Percentiles rank a stretch among this genome's conserved stretches.
Evolutionary conservation across 2,888 invertebrate species (phyloP).

Genomic region (Drosophila flavopinicola): DNA sequence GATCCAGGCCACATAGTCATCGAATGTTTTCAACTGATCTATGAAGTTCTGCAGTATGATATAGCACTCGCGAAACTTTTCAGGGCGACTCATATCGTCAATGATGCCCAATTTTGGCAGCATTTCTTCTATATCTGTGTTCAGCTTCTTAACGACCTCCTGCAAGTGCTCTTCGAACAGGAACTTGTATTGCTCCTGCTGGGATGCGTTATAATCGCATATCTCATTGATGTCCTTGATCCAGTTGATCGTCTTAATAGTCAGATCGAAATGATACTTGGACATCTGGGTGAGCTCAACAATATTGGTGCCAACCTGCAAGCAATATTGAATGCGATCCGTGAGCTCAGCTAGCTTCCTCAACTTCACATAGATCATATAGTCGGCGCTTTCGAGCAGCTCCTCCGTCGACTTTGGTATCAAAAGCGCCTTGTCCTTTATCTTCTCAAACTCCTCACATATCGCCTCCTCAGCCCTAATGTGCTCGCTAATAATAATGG

Average conservation of each 20-base stretch:
- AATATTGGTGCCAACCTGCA: slow-evolving; percentile 88
- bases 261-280: slow-evolving; percentile 90
- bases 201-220: slow-evolving; percentile 91
- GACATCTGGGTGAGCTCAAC: slow-evolving; percentile 91
- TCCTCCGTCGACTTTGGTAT: slow-evolving; percentile 92
- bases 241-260: slow-evolving; percentile 94
- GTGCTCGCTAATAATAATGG: slow-evolving; percentile 87
- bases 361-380: slow-evolving; percentile 92
- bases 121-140: slow-evolving; percentile 89
- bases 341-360: slow-evolving; percentile 88
- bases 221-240: slow-evolving; percentile 91
- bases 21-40: slow-evolving; percentile 90
- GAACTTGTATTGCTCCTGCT: slow-evolving; percentile 91
- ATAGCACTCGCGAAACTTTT: slow-evolving; percentile 91
- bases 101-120: slow-evolving; percentile 90
- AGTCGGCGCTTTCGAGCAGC: slow-evolving; percentile 91
- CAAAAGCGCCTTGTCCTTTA: slow-evolving; percentile 88
- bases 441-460: slow-evolving; percentile 89
- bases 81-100: slow-evolving; percentile 93
- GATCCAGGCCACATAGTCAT: slow-evolving; percentile 92
- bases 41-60: slow-evolving; percentile 91
- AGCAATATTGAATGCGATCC: slow-evolving; percentile 88
- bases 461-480: slow-evolving; percentile 88
- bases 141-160: slow-evolving; percentile 88
- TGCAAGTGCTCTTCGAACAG: slow-evolving; percentile 93